Conservation (phyloP, 1,140 invertebrate species). For the Lutraria rhynchaena region DNA sequence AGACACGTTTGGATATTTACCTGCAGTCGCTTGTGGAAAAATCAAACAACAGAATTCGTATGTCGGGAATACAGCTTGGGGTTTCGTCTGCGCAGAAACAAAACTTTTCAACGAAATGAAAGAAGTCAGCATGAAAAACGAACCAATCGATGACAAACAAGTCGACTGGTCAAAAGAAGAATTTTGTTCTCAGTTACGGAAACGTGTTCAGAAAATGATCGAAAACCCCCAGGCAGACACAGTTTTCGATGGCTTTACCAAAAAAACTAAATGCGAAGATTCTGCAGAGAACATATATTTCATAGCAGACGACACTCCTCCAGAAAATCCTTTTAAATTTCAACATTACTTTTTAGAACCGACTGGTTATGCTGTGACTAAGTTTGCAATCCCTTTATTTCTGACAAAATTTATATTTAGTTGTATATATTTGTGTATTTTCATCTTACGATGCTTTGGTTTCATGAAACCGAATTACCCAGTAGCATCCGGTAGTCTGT, state of each 20-base stretch:
- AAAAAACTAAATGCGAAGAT: background rate
- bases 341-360: constrained; percentile 11
- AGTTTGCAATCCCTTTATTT: constrained; percentile 1
- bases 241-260: too few relatives aligned
- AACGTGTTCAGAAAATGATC: background rate
- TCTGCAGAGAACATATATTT: constrained; percentile 3
- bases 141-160: background rate
- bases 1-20: background rate
- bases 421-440: constrained; percentile 9
- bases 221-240: background rate
- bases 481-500: background rate
- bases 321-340: constrained; percentile 8
- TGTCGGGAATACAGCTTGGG: constrained; percentile 39
- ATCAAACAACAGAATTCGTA: constrained; percentile 9
- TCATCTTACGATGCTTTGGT: constrained; percentile 34
- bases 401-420: background rate
- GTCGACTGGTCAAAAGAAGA: background rate
- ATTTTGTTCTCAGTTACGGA: constrained; percentile 5
- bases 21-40: background rate
- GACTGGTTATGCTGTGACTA: constrained; percentile 3
- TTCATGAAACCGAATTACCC: constrained; percentile 22
- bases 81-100: constrained; percentile 34
- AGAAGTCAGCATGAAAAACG: too few relatives aligned
- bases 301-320: constrained; percentile 35
- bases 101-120: constrained; percentile 18